Evolutionary conservation across 1,140 invertebrate species (phyloP).

Genomic region (Drosophila sulfurigaster): DNA sequence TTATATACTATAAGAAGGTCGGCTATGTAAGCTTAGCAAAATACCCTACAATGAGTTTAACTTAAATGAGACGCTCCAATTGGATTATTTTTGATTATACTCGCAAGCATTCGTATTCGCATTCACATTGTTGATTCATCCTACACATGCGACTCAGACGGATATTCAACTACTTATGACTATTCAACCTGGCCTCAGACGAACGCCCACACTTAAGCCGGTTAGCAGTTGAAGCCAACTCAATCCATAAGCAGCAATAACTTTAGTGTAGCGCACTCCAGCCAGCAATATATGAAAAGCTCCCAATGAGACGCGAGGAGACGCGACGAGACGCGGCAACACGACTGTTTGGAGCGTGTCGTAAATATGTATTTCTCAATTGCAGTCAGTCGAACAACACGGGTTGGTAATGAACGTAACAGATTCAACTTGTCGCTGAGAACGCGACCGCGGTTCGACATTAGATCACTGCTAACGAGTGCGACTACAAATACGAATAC

Average conservation of each 20-base stretch:
- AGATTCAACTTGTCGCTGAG: conserved; percentile 55
- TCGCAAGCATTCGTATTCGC: neutral
- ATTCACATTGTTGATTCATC: conserved; percentile 21
- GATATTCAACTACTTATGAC: conserved; percentile 29
- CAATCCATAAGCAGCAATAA: conserved; percentile 48
- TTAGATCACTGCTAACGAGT: conserved; percentile 67
- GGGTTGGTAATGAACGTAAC: conserved; percentile 72
- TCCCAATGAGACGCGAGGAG: conserved; percentile 28
- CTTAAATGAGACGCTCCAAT: neutral
- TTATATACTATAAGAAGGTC: conserved; percentile 14
- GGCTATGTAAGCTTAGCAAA: neutral
- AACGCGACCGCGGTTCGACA: conserved; percentile 50
- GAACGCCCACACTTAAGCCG: conserved; percentile 60
- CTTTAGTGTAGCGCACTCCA: conserved; percentile 58
- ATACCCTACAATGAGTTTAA: conserved; percentile 31
- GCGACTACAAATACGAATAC: conserved; percentile 12
- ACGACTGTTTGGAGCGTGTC: conserved; percentile 49
- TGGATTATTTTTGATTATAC: neutral
- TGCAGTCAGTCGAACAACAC: conserved; percentile 64
- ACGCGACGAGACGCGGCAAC: neutral
- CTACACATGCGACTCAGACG: conserved; percentile 20
- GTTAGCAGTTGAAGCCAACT: conserved; percentile 7
- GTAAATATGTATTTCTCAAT: conserved; percentile 71
- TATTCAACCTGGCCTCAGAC: conserved; percentile 52
- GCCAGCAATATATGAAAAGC: conserved; percentile 62